A percentile compares a stretch with the other conserved stretches of the same genome.
phyloP scores from a whole-genome alignment of 2,888 invertebrate genomes.

The Neoascia interrupta region DNA sequence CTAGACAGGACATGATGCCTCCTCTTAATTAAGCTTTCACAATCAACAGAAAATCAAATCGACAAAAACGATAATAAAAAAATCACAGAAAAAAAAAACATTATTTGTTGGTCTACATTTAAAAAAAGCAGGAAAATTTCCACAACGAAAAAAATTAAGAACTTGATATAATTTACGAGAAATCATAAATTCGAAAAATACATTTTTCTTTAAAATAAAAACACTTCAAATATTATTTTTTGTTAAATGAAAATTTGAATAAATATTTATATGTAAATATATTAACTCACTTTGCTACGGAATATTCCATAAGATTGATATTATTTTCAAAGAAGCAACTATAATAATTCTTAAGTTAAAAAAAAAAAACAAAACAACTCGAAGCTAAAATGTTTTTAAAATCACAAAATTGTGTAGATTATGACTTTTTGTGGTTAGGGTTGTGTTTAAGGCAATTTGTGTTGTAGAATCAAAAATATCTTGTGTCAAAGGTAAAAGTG shows the following conservation, averaged over 20 bases:
- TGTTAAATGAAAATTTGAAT: background rate
- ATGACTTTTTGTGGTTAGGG: background rate
- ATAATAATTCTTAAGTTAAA: conserved; percentile 20
- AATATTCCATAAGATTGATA: conserved; percentile 40
- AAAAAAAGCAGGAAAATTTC: conserved; percentile 58
- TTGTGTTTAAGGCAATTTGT: conserved; percentile 1
- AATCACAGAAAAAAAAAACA: conserved; percentile 13
- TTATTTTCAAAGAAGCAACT: conserved; percentile 60
- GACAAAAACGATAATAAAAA: conserved; percentile 13
- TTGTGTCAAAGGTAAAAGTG: too few species aligned
- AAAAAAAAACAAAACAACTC: conserved; percentile 28
- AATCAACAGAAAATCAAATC: conserved; percentile 31
- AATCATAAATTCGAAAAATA: too few species aligned
- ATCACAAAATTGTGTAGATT: conserved; percentile 18
- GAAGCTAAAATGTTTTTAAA: conserved; percentile 39
- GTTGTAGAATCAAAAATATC: conserved; percentile 1
- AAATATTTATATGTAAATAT: conserved; percentile 6
- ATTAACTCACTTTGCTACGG: conserved; percentile 55
- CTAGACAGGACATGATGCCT: conserved; percentile 51
- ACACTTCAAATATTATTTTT: background rate
- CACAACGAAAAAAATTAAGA: conserved; percentile 32
- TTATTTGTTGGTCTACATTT: conserved; percentile 42
- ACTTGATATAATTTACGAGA: background rate
- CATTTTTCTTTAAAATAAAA: conserved; percentile 5
- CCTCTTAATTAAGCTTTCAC: conserved; percentile 36